Base-by-base conservation (phyloP, 1,140 invertebrate genomes). In the Linepithema humile region DNA sequence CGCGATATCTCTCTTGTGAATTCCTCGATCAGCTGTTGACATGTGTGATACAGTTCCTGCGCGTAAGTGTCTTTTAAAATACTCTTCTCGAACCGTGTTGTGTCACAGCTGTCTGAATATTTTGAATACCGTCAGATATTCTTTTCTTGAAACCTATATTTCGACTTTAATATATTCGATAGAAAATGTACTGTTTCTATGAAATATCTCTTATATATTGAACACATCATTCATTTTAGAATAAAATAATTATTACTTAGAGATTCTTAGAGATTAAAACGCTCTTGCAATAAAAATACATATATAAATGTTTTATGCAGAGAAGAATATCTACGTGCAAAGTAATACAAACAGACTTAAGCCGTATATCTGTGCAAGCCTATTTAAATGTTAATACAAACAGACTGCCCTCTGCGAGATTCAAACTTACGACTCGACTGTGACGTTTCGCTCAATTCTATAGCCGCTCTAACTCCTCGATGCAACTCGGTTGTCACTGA, bases 51-150 rank as follows among this genome's bases (percentile, higher is more conserved):
- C 45, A 40, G 62, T 78, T 69, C 45, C 64, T n/a, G n/a, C n/a
- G n/a, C 35, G 23, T 57, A 80, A 80, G 75, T 80, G 26, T 80
- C 75, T 80, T 70, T 80, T 80, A 80, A 80, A 80, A 48, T 70
- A 69, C 75, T 70, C 64, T 26, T 43, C 12, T 48, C 7, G 23
- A 23, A 53, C 48, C 35, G 43, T 43, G 75, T 40, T 69, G 45
- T 40, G 75, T 80, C 75, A 80, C 75, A 59, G 48, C 48, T 80
- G 64, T 70, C 64, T 69, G 75, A 80, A 80, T 78, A 80, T 70
- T 48, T 55, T 59, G 62, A 80, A 57, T 80, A 40, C 23, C n/a
- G 62, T 32, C 48, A 23, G 48, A 55, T 43, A 55, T 55, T 40
- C 48, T 38, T 29, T 29, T 53, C 23, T 29, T 29, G 12, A 29